Evolutionary conservation across 92 coral and sea anemone genomes (phyloP), one percentile per base, ranked within the genome.

Genomic region (Zoanthus sansibaricus): DNA sequence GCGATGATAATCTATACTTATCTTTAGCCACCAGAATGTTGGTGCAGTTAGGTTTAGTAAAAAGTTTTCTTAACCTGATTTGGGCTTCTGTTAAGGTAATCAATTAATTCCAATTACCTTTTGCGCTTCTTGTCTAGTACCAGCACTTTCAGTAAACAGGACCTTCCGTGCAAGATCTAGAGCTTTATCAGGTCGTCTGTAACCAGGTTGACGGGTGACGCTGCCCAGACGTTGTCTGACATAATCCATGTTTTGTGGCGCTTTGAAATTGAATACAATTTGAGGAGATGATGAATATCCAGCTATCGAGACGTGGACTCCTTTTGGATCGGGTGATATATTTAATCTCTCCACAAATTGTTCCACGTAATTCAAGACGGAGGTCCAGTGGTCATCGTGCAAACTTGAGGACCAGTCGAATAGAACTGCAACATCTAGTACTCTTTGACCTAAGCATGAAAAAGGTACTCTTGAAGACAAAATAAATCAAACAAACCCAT

Each of bases 281-380:
- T 47, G 47, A 13, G 77, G 77, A 3, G 79, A 75, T 75, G 79
- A 49, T 17, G 79, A 49, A 64, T 75, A 75, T 48, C 79, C 79
- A 48, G 49, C 49, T 44, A 75, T 49, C 17, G 79, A 75, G 61
- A 75, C 79, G 44, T 47, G 79, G 31, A 56, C 49, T 75, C 58
- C 79, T 75, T 44, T 75, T 49, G 79, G 62, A 75, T 45, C 79
- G 49, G 79, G 42, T 75, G 79, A 75, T 75, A 75, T 75, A 17
- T 56, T 33, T 5, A 75, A 66, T 18, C 79, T 75, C 25, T 51
- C 79, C 66, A 75, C 79, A 75, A 75, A 75, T 18, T 56, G 61
- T 20, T 56, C 49, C 10, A 75, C 66, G n/a, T 75, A 75, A 6
- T 75, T 48, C 66, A 75, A 52, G 79, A 48, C 21, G 79, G 49